These are phyloP conservation scores for Myxocyprinus asiaticus DNA, from an alignment of 2,113 vertebrate genomes.

Conservation along the genomic window DNA sequence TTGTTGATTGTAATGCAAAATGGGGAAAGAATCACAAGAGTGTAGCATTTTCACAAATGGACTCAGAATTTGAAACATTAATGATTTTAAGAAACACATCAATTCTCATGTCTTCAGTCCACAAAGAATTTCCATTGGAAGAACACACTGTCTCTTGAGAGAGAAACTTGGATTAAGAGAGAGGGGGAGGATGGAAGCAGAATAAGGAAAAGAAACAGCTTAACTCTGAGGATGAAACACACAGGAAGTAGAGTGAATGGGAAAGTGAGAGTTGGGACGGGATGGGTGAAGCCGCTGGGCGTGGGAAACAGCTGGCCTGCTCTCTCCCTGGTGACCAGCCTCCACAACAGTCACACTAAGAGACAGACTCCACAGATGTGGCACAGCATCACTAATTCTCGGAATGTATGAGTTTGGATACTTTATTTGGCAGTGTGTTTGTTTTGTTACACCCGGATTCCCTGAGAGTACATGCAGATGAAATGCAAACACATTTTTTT, in stretches of 20 bases:
- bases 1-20: no score
- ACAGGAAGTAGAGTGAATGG: slow-evolving; percentile 37
- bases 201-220: neutral
- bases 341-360: slow-evolving; percentile 8
- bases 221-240: slow-evolving; percentile 15
- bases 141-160: neutral
- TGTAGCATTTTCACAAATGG: no score
- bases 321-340: slow-evolving; percentile 29
- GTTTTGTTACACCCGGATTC: neutral
- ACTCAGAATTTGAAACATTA: neutral
- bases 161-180: slow-evolving; percentile 30
- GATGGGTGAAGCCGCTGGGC: slow-evolving; percentile 34
- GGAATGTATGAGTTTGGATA: slow-evolving; percentile 26
- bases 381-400: slow-evolving; percentile 8
- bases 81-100: neutral
- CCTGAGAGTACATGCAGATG: neutral
- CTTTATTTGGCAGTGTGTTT: slow-evolving; percentile 21
- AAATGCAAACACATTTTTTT: neutral
- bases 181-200: no score
- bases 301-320: slow-evolving; percentile 43
- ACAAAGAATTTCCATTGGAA: neutral
- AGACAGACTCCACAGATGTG: slow-evolving; percentile 14
- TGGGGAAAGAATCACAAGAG: no score
- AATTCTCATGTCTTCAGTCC: neutral
- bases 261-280: neutral